Evolutionary conservation across 2,888 invertebrate species (phyloP).

Genomic region (Limulus polyphemus): DNA sequence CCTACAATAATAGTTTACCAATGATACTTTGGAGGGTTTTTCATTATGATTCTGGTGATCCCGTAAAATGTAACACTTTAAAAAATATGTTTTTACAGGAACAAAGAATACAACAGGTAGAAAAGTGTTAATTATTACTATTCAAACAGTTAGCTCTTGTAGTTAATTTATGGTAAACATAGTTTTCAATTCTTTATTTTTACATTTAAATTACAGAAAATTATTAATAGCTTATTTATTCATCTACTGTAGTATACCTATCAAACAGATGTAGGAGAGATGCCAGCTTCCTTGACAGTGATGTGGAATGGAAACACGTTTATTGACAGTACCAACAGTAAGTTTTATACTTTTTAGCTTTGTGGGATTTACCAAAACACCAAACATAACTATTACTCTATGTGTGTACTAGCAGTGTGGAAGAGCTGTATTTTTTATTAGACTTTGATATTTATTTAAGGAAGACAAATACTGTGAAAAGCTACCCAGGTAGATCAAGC

Average conservation of each 20-base stretch:
- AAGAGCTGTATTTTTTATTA: background rate
- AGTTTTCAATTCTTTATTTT: background rate
- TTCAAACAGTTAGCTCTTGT: background rate
- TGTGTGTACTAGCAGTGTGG: background rate
- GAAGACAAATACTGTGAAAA: background rate
- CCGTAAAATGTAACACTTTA: too few relatives aligned
- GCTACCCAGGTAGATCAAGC: background rate
- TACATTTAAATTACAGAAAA: too few relatives aligned
- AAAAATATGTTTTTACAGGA: too few relatives aligned
- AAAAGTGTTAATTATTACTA: background rate
- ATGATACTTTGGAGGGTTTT: too few relatives aligned
- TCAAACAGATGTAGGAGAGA: slow-evolving; percentile 41
- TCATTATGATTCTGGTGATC: too few relatives aligned
- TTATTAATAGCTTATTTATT: too few relatives aligned
- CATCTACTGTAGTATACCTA: slow-evolving; percentile 56
- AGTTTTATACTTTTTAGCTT: background rate
- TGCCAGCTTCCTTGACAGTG: slow-evolving; percentile 70
- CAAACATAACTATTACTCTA: background rate
- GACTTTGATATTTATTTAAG: background rate
- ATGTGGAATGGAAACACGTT: slow-evolving; percentile 88
- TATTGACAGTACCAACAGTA: slow-evolving; percentile 62
- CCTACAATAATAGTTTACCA: too few relatives aligned
- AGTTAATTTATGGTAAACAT: too few relatives aligned
- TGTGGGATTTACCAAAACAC: too few relatives aligned
- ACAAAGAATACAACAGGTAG: too few relatives aligned